Percentiles rank a stretch among this genome's conserved stretches.
Evolutionary conservation across 2,797 vertebrate species (phyloP).

Genomic region (Clarias fuscus): DNA sequence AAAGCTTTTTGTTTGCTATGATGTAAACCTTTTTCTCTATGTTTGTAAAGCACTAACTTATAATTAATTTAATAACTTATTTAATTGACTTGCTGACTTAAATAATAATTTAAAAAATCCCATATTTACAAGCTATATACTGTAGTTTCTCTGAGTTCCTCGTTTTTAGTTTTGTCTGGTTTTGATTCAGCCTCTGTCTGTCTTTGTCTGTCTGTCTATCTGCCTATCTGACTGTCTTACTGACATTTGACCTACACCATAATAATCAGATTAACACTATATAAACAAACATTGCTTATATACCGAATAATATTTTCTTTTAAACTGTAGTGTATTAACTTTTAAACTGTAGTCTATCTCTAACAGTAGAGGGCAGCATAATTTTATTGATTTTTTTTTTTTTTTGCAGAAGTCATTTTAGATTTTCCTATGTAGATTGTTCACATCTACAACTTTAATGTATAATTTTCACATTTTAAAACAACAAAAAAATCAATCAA

Average conservation of each 20-base stretch:
- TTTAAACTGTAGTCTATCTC: not conserved
- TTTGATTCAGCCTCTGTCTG: not conserved
- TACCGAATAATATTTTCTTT: not conserved
- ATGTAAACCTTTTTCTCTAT: not conserved
- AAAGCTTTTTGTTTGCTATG: not conserved
- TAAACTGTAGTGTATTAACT: not conserved
- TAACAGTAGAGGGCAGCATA: not conserved
- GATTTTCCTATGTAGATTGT: not conserved
- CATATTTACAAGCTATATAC: not conserved
- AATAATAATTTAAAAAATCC: not conserved
- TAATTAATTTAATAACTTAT: not conserved
- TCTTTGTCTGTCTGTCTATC: not conserved
- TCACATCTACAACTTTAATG: not conserved
- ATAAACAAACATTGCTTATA: not conserved
- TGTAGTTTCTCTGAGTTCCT: not conserved
- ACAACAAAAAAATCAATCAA: not conserved
- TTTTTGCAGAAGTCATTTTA: not conserved
- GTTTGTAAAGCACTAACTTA: not conserved
- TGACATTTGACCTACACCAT: not conserved
- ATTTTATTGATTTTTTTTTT: no score
- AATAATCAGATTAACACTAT: not conserved
- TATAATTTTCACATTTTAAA: not conserved
- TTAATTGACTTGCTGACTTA: not conserved
- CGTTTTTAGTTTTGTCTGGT: not conserved
- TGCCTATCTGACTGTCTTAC: not conserved